Evolutionary conservation across 2,113 vertebrate species (phyloP).

Genomic region (Prionailurus bengalensis): DNA sequence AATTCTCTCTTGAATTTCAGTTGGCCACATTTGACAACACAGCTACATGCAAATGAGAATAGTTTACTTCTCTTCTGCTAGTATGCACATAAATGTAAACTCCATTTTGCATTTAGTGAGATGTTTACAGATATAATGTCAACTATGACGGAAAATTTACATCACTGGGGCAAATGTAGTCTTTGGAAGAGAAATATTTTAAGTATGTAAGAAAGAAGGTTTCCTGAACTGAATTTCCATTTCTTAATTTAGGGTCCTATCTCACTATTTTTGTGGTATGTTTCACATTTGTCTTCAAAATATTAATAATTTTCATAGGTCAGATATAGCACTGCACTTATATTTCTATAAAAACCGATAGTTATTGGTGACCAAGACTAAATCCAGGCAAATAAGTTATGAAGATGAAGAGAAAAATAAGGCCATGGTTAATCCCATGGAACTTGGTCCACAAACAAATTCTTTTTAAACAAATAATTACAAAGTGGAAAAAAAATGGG

Average conservation of each 20-base stretch:
- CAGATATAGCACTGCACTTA: constrained; percentile 34
- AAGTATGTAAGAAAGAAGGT: constrained; percentile 79
- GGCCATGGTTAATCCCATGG: not conserved
- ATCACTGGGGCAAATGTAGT: constrained; percentile 70
- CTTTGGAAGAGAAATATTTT: constrained; percentile 78
- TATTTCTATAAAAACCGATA: constrained; percentile 29
- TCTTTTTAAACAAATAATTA: constrained; percentile 60
- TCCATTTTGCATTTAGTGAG: constrained; percentile 82
- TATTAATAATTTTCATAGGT: constrained; percentile 45
- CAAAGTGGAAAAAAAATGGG: constrained; percentile 34
- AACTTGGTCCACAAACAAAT: constrained; percentile 16
- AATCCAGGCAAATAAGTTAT: constrained; percentile 20
- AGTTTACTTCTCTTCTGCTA: constrained; percentile 70
- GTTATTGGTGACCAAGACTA: constrained; percentile 40
- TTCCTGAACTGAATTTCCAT: constrained; percentile 81
- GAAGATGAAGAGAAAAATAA: constrained; percentile 53
- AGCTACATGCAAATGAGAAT: constrained; percentile 70
- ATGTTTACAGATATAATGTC: constrained; percentile 79
- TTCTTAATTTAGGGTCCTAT: constrained; percentile 67
- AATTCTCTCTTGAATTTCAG: constrained; percentile 42
- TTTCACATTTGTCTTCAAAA: constrained; percentile 56
- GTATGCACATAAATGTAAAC: constrained; percentile 71
- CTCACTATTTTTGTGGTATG: constrained; percentile 7
- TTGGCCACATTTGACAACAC: constrained; percentile 76
- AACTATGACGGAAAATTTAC: constrained; percentile 76